phyloP scores from a whole-genome alignment of 2,888 invertebrate species.

The Hoplodrina ambigua region DNA sequence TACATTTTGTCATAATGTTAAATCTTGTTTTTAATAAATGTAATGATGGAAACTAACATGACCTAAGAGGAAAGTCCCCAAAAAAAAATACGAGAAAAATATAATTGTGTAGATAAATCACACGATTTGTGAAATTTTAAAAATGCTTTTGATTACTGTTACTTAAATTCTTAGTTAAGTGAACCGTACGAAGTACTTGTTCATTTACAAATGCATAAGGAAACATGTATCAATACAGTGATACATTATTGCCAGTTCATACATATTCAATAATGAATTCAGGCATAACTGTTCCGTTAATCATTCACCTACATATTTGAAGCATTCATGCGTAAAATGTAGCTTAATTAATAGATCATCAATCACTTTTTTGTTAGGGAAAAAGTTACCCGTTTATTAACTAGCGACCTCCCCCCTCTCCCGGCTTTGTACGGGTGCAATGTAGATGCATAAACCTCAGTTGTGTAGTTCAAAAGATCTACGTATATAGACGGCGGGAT shows the following conservation, averaged over 20 bases:
- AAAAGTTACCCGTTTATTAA: neutral
- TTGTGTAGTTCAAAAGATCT: too few relatives aligned
- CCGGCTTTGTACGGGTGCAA: too few relatives aligned
- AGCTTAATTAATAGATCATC: slow-evolving; percentile 38
- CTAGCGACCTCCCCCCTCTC: too few relatives aligned
- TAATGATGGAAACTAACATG: too few relatives aligned
- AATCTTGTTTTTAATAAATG: too few relatives aligned
- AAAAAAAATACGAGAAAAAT: too few relatives aligned
- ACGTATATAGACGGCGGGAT: too few relatives aligned
- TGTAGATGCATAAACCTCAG: too few relatives aligned
- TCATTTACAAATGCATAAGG: slow-evolving; percentile 8
- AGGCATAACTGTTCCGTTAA: slow-evolving; percentile 53
- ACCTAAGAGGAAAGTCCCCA: too few relatives aligned
- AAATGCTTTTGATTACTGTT: neutral
- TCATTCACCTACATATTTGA: slow-evolving; percentile 53
- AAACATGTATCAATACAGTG: slow-evolving; percentile 33
- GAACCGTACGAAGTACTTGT: slow-evolving; percentile 2
- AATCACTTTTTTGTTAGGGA: slow-evolving; percentile 14
- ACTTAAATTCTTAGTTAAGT: slow-evolving; percentile 1
- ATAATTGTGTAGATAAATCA: neutral
- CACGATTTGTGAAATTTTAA: neutral
- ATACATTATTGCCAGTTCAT: slow-evolving; percentile 41
- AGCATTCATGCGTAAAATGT: slow-evolving; percentile 32
- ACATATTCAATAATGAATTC: slow-evolving; percentile 47
- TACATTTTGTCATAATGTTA: too few relatives aligned